Conservation (phyloP, 2,113 vertebrate species). For the Erythrocercus mccallii region DNA sequence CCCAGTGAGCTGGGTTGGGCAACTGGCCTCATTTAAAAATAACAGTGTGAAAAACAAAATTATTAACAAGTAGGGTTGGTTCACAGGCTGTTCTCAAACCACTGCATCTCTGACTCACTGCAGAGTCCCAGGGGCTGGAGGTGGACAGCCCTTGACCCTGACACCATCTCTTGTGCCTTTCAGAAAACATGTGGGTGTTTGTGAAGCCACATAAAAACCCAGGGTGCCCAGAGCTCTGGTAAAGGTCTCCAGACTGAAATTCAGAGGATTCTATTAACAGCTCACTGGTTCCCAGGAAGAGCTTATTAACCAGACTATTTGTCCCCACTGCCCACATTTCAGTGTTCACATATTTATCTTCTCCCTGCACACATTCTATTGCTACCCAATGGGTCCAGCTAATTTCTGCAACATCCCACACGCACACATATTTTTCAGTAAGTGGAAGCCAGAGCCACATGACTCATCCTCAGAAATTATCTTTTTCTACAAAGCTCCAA, state of each 20-base stretch:
- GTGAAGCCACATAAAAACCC: background rate
- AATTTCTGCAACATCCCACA: background rate
- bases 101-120: background rate
- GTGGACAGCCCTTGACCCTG: accelerated
- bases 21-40: background rate
- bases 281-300: background rate
- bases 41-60: background rate
- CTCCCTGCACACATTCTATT: background rate
- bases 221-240: background rate
- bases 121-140: background rate
- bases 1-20: background rate
- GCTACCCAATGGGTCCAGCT: background rate
- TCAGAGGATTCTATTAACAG: background rate
- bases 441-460: background rate
- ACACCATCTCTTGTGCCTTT: background rate
- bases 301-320: background rate
- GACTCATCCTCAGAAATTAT: slow-evolving; percentile 15
- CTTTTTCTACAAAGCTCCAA: background rate
- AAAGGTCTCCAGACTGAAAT: background rate
- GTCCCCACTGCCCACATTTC: background rate
- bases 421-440: background rate
- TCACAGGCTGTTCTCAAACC: background rate
- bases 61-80: background rate
- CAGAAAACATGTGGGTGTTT: accelerated
- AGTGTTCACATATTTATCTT: background rate